phyloP scores from a whole-genome alignment of 2,113 vertebrate genomes.

The Balaeniceps rex region DNA sequence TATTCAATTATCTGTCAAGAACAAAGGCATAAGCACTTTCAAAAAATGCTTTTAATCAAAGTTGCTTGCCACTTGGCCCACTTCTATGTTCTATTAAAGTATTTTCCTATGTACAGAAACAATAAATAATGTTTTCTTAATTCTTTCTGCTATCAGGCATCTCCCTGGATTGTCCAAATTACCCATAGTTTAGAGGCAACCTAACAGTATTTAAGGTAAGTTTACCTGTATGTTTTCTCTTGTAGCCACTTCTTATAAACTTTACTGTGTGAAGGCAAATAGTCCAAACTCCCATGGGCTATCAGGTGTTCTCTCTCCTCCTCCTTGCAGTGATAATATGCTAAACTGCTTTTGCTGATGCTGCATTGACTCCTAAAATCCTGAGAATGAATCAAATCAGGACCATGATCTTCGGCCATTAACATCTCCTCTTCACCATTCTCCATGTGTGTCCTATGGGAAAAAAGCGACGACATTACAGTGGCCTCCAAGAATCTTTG shows the following conservation, averaged over 20 bases:
- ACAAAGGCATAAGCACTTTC: not conserved
- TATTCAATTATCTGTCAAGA: not conserved
- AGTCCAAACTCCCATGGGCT: conserved; percentile 31
- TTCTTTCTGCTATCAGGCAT: not conserved
- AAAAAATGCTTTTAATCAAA: not conserved
- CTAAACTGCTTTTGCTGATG: not conserved
- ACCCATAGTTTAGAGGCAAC: not conserved
- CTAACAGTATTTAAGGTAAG: not conserved
- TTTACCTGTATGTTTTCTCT: conserved; percentile 28
- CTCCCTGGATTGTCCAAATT: not conserved
- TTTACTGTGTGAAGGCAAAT: conserved; percentile 47
- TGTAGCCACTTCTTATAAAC: conserved; percentile 37
- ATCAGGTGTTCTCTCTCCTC: not conserved
- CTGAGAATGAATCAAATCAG: not conserved
- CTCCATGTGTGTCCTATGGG: not conserved
- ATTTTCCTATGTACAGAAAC: not conserved
- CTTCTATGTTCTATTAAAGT: not conserved
- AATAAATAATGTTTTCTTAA: not conserved
- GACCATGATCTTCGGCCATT: not conserved
- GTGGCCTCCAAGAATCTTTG: not conserved
- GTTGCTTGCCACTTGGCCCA: not conserved
- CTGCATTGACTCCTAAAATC: not conserved
- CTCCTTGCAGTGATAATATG: not conserved
- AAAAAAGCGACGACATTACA: not conserved
- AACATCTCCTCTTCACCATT: not conserved